Percentiles rank a stretch among this genome's conserved stretches.
Conservation (phyloP, 1,140 invertebrate genomes). For the Solenopsis fugax region DNA sequence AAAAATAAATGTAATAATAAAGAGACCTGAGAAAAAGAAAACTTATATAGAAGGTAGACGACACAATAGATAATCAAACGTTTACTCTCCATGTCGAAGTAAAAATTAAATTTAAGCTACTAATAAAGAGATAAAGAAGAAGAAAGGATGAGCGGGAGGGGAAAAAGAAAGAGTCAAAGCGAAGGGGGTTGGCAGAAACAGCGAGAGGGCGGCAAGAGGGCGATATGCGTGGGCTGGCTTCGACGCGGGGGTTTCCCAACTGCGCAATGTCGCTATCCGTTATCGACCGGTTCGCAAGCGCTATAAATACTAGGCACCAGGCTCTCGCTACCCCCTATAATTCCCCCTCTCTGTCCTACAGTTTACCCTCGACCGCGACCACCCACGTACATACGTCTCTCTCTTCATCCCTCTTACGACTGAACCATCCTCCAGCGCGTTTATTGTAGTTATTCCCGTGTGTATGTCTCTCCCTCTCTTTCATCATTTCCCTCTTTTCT, state of each 20-base stretch:
- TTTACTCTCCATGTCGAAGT: slow-evolving; percentile 30
- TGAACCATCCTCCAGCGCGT: slow-evolving; percentile 37
- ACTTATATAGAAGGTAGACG: not conserved
- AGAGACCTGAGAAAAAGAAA: not conserved
- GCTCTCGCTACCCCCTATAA: slow-evolving; percentile 77
- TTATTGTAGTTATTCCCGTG: slow-evolving; percentile 36
- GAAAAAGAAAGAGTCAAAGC: slow-evolving; percentile 47
- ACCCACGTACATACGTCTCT: slow-evolving; percentile 66
- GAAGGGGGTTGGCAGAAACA: slow-evolving; percentile 48
- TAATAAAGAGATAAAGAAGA: slow-evolving; percentile 5
- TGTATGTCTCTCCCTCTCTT: slow-evolving; percentile 10
- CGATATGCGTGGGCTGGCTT: slow-evolving; percentile 64
- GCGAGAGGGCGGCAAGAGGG: not conserved
- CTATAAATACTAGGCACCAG: slow-evolving; percentile 85
- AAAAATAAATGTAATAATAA: slow-evolving; percentile 23
- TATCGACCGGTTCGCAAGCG: slow-evolving; percentile 83
- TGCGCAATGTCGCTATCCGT: slow-evolving; percentile 84
- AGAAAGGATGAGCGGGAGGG: slow-evolving; percentile 9
- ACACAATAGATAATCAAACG: slow-evolving; percentile 50
- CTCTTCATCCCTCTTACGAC: slow-evolving; percentile 25
- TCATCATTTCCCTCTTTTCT: slow-evolving; percentile 61
- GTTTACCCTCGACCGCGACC: slow-evolving; percentile 34
- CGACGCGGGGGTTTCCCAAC: slow-evolving; percentile 78
- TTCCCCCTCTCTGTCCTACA: slow-evolving; percentile 39
- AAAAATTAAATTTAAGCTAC: slow-evolving; percentile 53